Conservation (phyloP, 1,140 invertebrate species). For the Helicorthomorpha holstii region DNA sequence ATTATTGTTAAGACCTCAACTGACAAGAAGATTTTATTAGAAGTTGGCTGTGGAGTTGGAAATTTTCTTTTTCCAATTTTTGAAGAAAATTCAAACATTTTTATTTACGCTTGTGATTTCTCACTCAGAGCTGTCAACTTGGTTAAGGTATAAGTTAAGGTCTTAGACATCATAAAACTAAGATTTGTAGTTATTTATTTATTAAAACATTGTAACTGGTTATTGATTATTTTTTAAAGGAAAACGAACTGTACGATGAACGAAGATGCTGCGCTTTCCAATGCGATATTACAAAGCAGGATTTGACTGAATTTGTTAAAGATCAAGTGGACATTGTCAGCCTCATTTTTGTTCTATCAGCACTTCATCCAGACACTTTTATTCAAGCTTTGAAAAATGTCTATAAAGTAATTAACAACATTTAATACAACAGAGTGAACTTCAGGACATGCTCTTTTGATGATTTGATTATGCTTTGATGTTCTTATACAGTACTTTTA, state of each 20-base stretch:
- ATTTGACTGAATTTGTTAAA: conserved; percentile 20
- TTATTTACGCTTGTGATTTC: conserved; percentile 85
- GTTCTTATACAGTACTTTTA: too few species aligned
- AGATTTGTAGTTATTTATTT: neutral
- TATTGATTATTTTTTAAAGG: conserved; percentile 16
- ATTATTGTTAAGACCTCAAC: too few species aligned
- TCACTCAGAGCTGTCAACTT: conserved; percentile 77
- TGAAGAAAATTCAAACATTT: conserved; percentile 50
- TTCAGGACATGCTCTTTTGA: too few species aligned
- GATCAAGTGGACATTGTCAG: conserved; percentile 45
- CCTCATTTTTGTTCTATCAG: conserved; percentile 61
- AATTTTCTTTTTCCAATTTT: conserved; percentile 89
- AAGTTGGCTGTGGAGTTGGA: conserved; percentile 94
- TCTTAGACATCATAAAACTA: too few species aligned
- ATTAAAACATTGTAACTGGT: neutral
- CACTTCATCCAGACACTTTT: conserved; percentile 66
- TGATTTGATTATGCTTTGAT: too few species aligned
- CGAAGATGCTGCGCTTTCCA: conserved; percentile 52
- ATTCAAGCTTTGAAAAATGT: conserved; percentile 45
- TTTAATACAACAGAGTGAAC: too few species aligned
- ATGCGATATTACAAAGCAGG: conserved; percentile 31
- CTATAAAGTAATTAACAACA: conserved; percentile 29
- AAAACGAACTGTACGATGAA: conserved; percentile 37
- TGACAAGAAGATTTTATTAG: conserved; percentile 36
- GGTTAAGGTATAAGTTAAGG: conserved; percentile 43